A percentile compares a stretch with the other conserved stretches of the same genome.
Evolutionary conservation across 2,888 invertebrate species (phyloP).

Genomic region (Papilio gigon): DNA sequence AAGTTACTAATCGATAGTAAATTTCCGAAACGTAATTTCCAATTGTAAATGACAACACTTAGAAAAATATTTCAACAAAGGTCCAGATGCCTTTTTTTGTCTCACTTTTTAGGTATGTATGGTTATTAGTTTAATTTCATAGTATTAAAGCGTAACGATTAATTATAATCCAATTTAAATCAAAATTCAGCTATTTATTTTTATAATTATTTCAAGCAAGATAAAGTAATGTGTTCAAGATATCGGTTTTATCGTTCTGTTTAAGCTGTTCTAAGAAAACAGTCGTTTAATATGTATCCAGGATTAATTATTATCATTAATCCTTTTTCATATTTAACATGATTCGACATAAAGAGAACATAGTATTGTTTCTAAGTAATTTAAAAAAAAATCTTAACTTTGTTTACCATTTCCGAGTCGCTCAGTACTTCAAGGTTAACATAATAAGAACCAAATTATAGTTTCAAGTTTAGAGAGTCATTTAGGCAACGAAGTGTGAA

Average conservation of each 20-base stretch:
- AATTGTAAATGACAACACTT: no score
- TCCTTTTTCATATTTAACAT: neutral
- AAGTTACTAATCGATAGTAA: no score
- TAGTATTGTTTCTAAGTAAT: neutral
- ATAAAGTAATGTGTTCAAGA: neutral
- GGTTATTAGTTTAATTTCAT: no score
- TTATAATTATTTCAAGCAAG: neutral
- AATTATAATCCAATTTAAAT: neutral
- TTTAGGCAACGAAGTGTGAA: slow-evolving; percentile 29
- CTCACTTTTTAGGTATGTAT: no score
- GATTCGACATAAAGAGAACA: no score
- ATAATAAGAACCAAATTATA: slow-evolving; percentile 4
- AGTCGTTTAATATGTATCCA: neutral
- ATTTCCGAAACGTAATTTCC: no score
- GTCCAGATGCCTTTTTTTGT: no score
- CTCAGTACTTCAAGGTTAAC: neutral
- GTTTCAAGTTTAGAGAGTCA: slow-evolving; percentile 22
- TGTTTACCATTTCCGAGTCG: neutral
- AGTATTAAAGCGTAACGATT: neutral
- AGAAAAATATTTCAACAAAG: no score
- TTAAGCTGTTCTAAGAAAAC: neutral
- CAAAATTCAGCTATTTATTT: neutral
- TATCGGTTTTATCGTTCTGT: neutral
- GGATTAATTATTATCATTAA: neutral
- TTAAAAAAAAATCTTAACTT: neutral